These are phyloP conservation scores for Symphodus melops DNA, from an alignment of 2,113 vertebrate genomes.

Conservation along the genomic window DNA sequence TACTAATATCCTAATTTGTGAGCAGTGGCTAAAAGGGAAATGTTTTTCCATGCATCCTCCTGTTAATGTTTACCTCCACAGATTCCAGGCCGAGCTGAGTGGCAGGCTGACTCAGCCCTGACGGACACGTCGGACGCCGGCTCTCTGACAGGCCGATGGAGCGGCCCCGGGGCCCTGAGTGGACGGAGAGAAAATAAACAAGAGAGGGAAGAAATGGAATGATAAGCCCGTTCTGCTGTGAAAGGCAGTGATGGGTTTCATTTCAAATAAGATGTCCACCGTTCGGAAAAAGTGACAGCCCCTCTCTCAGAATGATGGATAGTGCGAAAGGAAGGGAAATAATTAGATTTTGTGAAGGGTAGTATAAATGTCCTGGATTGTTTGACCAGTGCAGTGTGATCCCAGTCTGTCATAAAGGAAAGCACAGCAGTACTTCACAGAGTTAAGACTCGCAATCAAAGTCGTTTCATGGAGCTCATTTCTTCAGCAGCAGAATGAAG, in stretches of 20 bases:
- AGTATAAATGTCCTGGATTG: background rate
- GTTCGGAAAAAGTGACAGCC: constrained; percentile 50
- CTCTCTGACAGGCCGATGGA: constrained; percentile 57
- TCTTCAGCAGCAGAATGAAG: constrained; percentile 12
- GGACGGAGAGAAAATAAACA: constrained; percentile 48
- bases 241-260: constrained; percentile 49
- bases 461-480: background rate
- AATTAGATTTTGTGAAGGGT: constrained; percentile 45
- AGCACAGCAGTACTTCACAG: background rate
- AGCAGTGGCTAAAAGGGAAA: constrained; percentile 69
- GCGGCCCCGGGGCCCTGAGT: constrained; percentile 27
- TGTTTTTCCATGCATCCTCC: constrained; percentile 66
- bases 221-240: constrained; percentile 32
- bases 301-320: constrained; percentile 54
- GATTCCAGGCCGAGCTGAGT: constrained; percentile 62
- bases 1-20: constrained; percentile 83
- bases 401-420: constrained; percentile 5
- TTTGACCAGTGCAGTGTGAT: constrained; percentile 14
- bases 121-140: constrained; percentile 55
- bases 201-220: constrained; percentile 5
- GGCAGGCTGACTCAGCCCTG: constrained; percentile 65
- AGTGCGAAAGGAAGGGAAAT: constrained; percentile 43
- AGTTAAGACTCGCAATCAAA: background rate
- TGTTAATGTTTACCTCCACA: constrained; percentile 63
- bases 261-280: constrained; percentile 56